phyloP scores from a whole-genome alignment of 2,113 vertebrate genomes.

The Merops nubicus region DNA sequence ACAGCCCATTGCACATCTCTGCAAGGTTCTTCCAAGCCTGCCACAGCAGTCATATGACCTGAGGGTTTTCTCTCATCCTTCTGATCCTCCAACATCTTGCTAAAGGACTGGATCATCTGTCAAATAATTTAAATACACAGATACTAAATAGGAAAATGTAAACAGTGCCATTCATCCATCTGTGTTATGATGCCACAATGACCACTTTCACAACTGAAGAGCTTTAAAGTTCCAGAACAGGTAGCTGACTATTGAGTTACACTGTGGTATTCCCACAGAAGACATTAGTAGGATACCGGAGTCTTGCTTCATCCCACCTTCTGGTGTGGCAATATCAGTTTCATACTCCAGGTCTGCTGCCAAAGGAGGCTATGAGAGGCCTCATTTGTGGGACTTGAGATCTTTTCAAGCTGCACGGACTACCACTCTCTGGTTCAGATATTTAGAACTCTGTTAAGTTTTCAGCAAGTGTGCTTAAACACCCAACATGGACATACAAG shows the following conservation, averaged over 20 bases:
- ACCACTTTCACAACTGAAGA: not conserved
- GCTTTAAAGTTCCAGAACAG: too few relatives aligned
- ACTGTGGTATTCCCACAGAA: not conserved
- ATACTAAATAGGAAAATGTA: not conserved
- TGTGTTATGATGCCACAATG: not conserved
- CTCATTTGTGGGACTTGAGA: not conserved
- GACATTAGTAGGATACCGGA: not conserved
- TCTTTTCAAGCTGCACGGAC: not conserved
- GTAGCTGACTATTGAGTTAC: too few relatives aligned
- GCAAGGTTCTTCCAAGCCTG: not conserved
- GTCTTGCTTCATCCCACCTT: not conserved
- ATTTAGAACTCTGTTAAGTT: not conserved
- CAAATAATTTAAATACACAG: not conserved
- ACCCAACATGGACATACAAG: not conserved
- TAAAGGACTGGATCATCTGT: not conserved
- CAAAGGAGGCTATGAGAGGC: not conserved
- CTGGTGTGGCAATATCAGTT: not conserved
- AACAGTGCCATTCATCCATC: not conserved
- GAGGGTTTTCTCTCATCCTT: not conserved
- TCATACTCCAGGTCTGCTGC: not conserved
- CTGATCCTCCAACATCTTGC: not conserved
- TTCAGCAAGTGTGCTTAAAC: not conserved
- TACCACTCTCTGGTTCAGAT: not conserved
- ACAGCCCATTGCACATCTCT: not conserved
- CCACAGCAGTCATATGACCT: not conserved